Conservation (phyloP, 2,888 invertebrate genomes). For the Calephelis perditalis region DNA sequence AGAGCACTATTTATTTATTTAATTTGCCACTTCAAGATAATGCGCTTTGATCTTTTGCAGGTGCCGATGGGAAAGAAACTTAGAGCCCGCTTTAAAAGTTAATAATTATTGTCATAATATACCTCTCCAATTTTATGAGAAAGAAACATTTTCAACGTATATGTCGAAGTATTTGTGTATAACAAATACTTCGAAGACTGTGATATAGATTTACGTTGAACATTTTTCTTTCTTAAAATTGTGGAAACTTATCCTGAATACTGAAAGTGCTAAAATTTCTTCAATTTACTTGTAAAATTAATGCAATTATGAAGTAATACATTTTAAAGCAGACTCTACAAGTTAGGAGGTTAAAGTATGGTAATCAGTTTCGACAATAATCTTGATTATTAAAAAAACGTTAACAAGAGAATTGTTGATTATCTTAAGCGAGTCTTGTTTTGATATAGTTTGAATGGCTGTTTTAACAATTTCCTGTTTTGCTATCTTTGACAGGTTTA, state of each 20-base stretch:
- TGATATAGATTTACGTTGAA: too few species aligned
- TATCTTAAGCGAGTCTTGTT: conserved; percentile 38
- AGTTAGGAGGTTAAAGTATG: conserved; percentile 53
- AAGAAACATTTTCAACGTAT: too few species aligned
- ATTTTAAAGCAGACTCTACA: conserved; percentile 30
- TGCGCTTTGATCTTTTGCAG: conserved; percentile 70
- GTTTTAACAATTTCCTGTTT: conserved; percentile 16
- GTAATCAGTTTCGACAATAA: conserved; percentile 26
- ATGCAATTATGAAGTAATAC: not conserved
- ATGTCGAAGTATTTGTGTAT: too few species aligned
- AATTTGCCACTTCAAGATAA: conserved; percentile 46
- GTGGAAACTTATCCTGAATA: not conserved
- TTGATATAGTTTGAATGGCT: conserved; percentile 36
- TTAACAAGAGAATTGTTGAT: conserved; percentile 2
- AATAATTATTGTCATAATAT: not conserved
- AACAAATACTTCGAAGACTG: too few species aligned
- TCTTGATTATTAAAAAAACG: not conserved
- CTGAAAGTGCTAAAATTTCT: not conserved
- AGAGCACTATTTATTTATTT: conserved; percentile 30
- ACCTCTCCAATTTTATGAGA: too few species aligned
- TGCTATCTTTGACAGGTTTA: too few species aligned
- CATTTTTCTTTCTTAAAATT: not conserved
- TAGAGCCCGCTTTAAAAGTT: not conserved
- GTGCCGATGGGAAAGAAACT: conserved; percentile 27
- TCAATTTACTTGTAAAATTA: not conserved